A percentile compares a stretch with the other conserved stretches of the same genome.
These are phyloP conservation scores for Philaethria dido DNA, from an alignment of 2,888 invertebrate species.

Conservation along the genomic window DNA sequence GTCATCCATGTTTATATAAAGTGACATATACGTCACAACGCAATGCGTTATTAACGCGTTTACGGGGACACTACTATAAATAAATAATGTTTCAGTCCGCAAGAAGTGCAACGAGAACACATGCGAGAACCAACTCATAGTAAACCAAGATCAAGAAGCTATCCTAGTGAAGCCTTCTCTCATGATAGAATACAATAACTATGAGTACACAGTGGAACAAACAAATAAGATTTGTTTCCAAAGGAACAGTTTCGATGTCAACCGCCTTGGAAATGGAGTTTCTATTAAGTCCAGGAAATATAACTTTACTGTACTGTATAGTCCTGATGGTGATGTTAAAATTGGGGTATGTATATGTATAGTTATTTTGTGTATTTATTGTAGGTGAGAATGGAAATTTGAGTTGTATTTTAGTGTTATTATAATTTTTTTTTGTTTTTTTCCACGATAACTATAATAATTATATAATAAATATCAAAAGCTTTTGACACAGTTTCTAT, in stretches of 20 bases:
- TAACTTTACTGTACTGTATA: constrained; percentile 90
- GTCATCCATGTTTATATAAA: no score
- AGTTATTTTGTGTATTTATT: background rate
- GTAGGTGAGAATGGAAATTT: no score
- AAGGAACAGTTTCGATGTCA: constrained; percentile 86
- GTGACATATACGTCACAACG: no score
- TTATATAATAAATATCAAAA: no score
- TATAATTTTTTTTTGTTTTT: no score
- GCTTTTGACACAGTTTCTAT: no score
- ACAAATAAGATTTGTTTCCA: constrained; percentile 85
- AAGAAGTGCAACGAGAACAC: constrained; percentile 85
- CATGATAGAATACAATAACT: constrained; percentile 87
- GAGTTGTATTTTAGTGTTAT: no score
- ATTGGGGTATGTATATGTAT: constrained; percentile 84
- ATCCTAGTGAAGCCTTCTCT: constrained; percentile 85
- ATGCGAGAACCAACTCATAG: constrained; percentile 86
- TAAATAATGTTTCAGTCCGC: constrained; percentile 71
- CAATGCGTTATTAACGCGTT: no score
- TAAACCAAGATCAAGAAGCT: constrained; percentile 84
- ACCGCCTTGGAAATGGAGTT: constrained; percentile 87
- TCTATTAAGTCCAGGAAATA: constrained; percentile 87
- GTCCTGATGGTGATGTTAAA: constrained; percentile 86
- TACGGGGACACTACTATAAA: no score
- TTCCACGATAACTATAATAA: no score
- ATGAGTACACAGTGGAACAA: constrained; percentile 84